These are phyloP conservation scores for Drosophila willistoni DNA, from an alignment of 1,140 invertebrate species.

Conservation along the genomic window DNA sequence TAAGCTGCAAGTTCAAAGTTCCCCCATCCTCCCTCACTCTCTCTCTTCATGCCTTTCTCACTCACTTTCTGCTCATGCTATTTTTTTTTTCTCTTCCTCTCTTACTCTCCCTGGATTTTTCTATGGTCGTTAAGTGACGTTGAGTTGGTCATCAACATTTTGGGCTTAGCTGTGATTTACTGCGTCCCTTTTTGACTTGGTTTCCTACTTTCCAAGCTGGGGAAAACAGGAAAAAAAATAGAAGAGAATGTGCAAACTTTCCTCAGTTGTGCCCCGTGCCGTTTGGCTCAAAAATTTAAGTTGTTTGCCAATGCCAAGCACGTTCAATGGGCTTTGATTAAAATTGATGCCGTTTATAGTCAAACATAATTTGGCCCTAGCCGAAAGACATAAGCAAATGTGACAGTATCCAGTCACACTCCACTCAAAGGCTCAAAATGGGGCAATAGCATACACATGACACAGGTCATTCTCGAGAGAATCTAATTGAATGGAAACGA, in stretches of 20 bases:
- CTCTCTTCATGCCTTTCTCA: background rate
- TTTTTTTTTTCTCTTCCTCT: background rate
- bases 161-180: slow-evolving; percentile 77
- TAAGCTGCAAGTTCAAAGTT: slow-evolving; percentile 79
- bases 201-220: slow-evolving; percentile 19
- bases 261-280: background rate
- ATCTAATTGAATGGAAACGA: slow-evolving; percentile 73
- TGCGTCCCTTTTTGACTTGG: slow-evolving; percentile 45
- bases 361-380: slow-evolving; percentile 78
- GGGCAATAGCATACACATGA: slow-evolving; percentile 12
- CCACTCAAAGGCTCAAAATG: slow-evolving; percentile 53
- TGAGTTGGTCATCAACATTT: slow-evolving; percentile 68
- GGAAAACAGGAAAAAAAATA: no score
- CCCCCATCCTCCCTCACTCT: background rate
- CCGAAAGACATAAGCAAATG: slow-evolving; percentile 69
- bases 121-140: slow-evolving; percentile 43
- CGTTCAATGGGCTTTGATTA: slow-evolving; percentile 70
- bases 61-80: no score
- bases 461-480: slow-evolving; percentile 48
- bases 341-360: slow-evolving; percentile 75
- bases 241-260: slow-evolving; percentile 55
- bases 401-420: slow-evolving; percentile 59
- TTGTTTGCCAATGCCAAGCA: slow-evolving; percentile 64
- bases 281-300: slow-evolving; percentile 8
- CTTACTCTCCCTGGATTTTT: no score